These are phyloP conservation scores for Liopterus haemorrhoidalis DNA, from an alignment of 2,888 invertebrate species.

Conservation along the genomic window DNA sequence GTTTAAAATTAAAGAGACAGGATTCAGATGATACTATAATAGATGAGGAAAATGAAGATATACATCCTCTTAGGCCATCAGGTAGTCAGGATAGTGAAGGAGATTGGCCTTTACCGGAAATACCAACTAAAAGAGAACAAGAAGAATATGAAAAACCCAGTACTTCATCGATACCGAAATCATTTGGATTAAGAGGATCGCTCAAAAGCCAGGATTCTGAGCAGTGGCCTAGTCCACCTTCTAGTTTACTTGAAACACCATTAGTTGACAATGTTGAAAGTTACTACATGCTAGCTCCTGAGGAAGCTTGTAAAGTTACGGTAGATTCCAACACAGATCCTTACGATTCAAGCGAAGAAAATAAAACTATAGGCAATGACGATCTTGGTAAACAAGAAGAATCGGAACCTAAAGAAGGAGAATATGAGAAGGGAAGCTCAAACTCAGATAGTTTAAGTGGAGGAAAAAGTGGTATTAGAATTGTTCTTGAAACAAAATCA, in stretches of 20 bases:
- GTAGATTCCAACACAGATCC: constrained; percentile 65
- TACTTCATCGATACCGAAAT: constrained; percentile 45
- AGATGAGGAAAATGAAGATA: constrained; percentile 43
- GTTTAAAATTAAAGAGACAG: constrained; percentile 42
- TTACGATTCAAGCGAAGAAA: constrained; percentile 59
- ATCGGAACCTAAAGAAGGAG: constrained; percentile 39
- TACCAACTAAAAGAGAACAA: constrained; percentile 48
- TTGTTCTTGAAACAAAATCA: constrained; percentile 41
- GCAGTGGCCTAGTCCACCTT: constrained; percentile 77
- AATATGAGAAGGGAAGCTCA: constrained; percentile 41
- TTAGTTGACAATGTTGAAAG: constrained; percentile 73
- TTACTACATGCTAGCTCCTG: constrained; percentile 71
- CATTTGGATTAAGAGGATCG: constrained; percentile 43
- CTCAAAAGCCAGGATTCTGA: constrained; percentile 60
- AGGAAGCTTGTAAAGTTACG: constrained; percentile 70
- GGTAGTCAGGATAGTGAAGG: constrained; percentile 66
- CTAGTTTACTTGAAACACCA: constrained; percentile 62
- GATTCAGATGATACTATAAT: constrained; percentile 47
- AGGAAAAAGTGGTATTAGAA: constrained; percentile 43
- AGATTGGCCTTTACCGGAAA: constrained; percentile 70
- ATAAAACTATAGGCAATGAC: constrained; percentile 63
- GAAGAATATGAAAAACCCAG: constrained; percentile 43
- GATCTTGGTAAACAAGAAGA: constrained; percentile 45
- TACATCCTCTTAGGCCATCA: constrained; percentile 37
- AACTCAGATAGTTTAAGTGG: constrained; percentile 44